Evolutionary conservation across 2,888 invertebrate genomes (phyloP), one percentile per base, ranked within the genome.

Genomic region (Eupeodes luniger): DNA sequence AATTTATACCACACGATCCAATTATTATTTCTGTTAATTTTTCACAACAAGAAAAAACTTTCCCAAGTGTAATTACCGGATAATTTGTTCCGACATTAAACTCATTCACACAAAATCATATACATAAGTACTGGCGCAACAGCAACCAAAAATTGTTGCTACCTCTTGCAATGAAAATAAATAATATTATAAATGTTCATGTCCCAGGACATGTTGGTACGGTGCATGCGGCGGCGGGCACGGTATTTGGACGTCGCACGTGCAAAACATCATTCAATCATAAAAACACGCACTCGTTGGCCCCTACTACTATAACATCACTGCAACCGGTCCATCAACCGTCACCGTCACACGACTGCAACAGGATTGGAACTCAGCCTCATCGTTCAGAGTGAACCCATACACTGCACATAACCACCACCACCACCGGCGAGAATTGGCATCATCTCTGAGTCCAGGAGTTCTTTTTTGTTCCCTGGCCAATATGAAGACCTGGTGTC

Each of bases 31-130:
- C 69, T 69, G 67, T 75, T 78, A 62, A 11, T 49, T 81, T 66
- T 51, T 4, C 10, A n/a, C 9, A 47, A 70, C 44, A 14, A 44
- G 53, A 36, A 69, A 61, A 81, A 70, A 79, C 64, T 79, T 72
- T 88, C 84, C 81, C 80, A 88, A 88, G 84, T 84, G 87, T 88
- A 88, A 83, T 88, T 84, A 84, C 84, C 74, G 84, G 87, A 83
- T 83, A 83, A 87, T 80, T 83, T 82, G 27, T 76, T 59, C 27
- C 61, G 67, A 66, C 47, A 49, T 55, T 72, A 64, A 55, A 62
- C 61, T 69, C 69, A 69, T 70, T 70, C 55, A 61, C 75, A 74
- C 74, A 62, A 49, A 69, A 9, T 19, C 40, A 55, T 55, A 40
- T n/a, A n/a, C n/a, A n/a, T 55, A 40, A 55, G 34, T 40, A 40